Conservation (phyloP, 2,888 invertebrate genomes). For the Synanthedon andrenaeformis region DNA sequence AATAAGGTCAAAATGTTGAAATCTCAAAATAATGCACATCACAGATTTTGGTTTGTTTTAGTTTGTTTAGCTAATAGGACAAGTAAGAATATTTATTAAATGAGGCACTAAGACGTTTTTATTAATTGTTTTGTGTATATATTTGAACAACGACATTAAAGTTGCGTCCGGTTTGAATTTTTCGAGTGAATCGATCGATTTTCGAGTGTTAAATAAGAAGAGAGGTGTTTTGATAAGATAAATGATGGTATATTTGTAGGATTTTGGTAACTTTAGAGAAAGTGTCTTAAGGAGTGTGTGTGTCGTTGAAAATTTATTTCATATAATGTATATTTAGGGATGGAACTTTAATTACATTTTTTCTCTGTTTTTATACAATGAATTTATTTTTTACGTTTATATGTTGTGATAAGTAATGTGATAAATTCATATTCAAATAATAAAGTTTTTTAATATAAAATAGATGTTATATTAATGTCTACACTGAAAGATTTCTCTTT, state of each 20-base stretch:
- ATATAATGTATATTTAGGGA: not conserved
- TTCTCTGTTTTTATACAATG: not conserved
- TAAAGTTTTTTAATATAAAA: not conserved
- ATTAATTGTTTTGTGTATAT: not conserved
- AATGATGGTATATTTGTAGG: no score
- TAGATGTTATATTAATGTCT: constrained; percentile 18
- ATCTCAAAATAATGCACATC: no score
- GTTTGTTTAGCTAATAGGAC: not conserved
- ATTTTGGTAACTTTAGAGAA: constrained; percentile 2
- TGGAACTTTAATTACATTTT: not conserved
- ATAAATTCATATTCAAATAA: constrained; percentile 1
- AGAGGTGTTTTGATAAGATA: no score
- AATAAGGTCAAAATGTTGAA: no score
- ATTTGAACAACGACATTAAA: no score
- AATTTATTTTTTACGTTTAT: not conserved
- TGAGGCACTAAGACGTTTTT: not conserved
- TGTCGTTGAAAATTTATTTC: constrained; percentile 2
- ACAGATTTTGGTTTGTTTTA: not conserved
- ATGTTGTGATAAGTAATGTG: constrained; percentile 3
- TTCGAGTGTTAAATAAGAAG: no score
- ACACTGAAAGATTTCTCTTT: constrained; percentile 9
- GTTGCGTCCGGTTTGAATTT: no score
- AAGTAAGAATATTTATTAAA: not conserved
- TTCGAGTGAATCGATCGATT: no score
- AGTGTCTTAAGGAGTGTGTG: constrained; percentile 4